These are phyloP conservation scores for Pantala flavescens DNA, from an alignment of 1,140 invertebrate species.

Conservation along the genomic window DNA sequence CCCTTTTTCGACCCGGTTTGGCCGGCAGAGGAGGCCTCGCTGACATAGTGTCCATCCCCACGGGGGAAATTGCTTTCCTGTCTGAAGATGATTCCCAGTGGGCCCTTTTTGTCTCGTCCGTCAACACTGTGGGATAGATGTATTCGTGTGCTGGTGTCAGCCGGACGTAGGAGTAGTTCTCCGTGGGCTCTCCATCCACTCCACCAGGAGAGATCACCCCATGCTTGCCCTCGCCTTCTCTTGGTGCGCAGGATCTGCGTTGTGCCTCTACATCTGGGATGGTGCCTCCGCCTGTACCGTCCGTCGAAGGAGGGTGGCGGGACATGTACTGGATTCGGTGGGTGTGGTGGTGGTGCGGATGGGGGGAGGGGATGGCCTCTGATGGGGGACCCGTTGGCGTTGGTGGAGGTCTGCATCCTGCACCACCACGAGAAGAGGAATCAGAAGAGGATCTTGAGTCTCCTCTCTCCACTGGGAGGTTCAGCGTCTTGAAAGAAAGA, in stretches of 20 bases:
- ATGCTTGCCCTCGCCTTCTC: background rate
- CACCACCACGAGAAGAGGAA: constrained; percentile 39
- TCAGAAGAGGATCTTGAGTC: constrained; percentile 56
- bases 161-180: constrained; percentile 77
- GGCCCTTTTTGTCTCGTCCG: constrained; percentile 44
- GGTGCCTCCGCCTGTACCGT: constrained; percentile 19
- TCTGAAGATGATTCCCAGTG: constrained; percentile 24
- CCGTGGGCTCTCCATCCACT: constrained; percentile 26
- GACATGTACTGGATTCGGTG: constrained; percentile 41
- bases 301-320: constrained; percentile 22
- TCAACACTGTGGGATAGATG: constrained; percentile 57
- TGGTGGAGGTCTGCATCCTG: constrained; percentile 29
- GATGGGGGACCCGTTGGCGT: constrained; percentile 27
- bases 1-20: constrained; percentile 32
- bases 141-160: constrained; percentile 72
- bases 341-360: constrained; percentile 34
- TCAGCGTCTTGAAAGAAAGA: constrained; percentile 48
- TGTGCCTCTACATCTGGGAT: constrained; percentile 12
- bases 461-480: constrained; percentile 62
- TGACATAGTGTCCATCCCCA: background rate
- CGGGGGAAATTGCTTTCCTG: background rate
- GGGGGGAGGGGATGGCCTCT: constrained; percentile 23
- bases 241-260: background rate
- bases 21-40: constrained; percentile 33
- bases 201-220: background rate